phyloP scores from a whole-genome alignment of 2,797 vertebrate species.

The Cheirogaleus major region DNA sequence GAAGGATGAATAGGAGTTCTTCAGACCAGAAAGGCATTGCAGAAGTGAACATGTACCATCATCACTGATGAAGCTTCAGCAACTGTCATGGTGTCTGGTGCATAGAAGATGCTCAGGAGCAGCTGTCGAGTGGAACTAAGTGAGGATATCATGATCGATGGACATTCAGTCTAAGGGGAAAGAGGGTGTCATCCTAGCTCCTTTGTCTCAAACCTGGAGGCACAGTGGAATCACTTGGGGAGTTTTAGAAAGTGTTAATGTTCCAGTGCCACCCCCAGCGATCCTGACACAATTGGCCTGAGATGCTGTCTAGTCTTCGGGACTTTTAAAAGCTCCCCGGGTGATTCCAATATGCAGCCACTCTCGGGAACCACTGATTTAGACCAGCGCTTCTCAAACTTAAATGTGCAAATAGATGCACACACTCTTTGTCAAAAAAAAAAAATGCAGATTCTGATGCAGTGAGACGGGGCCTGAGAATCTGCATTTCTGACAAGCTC shows the following conservation, averaged over 20 bases:
- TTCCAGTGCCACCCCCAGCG: background rate
- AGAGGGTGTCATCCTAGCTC: fast-evolving
- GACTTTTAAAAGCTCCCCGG: background rate
- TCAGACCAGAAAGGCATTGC: background rate
- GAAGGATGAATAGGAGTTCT: background rate
- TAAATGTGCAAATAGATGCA: background rate
- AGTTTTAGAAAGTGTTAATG: background rate
- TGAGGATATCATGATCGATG: fast-evolving
- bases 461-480: background rate
- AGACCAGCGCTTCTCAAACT: background rate
- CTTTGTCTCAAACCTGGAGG: background rate
- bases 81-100: background rate
- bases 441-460: background rate
- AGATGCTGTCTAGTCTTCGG: background rate
- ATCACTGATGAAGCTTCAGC: background rate
- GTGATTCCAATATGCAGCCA: background rate
- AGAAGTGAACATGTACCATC: too few relatives aligned
- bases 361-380: background rate
- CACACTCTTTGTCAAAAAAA: background rate
- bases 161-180: background rate
- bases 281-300: background rate
- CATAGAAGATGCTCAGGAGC: background rate
- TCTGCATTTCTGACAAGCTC: background rate
- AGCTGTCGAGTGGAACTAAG: fast-evolving
- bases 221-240: background rate